Base-by-base conservation (phyloP, 2,113 vertebrate genomes). In the Chamaea fasciata region DNA sequence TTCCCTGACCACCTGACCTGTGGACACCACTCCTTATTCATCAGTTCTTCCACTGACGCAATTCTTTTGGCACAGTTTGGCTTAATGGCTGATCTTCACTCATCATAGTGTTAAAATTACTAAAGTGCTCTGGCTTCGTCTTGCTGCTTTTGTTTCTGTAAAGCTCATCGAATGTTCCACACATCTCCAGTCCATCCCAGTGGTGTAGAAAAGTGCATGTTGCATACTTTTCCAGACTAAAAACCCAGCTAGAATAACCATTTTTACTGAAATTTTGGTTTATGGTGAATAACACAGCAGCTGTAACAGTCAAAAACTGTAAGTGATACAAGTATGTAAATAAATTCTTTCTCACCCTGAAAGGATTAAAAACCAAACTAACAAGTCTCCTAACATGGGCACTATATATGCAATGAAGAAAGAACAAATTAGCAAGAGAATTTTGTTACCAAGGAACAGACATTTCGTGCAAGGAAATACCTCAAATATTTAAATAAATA, bases 21-120 rank as follows among this genome's bases (percentile, higher is more conserved):
- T 0, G 9, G 7, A 8, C 4, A 0, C 33, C 4, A 1, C 60
- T 46, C 33, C 50, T 20, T 30, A 0, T 13, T 9, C 69, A 12
- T 44, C 76, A 9, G 33, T 15, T 63, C 60, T 37, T 46, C 55
- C 59, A 11, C 8, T 49, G 65, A 65, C 64, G 4, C 8, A 2
- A 2, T 20, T 31, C 6, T 15, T 55, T 17, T 22, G 64, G 69
- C 83, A 68, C 67, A 33, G 68, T 31, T 31, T 62, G 75, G 37
- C 33, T 73, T 18, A 10, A 30, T 4, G 35, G 56, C 60, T 49
- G 16, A 64, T 57, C 65, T 13, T 71, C 53, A 2, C 28, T 46
- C 53, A 13, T 42, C 63, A 8, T 0, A 39, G 63, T 33, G 63
- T 30, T 77, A 9, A 75, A 64, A 53, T 70, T 31, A 53, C 4